Evolutionary conservation across 2,113 vertebrate species (phyloP).

Genomic region (Entosphenus tridentatus): DNA sequence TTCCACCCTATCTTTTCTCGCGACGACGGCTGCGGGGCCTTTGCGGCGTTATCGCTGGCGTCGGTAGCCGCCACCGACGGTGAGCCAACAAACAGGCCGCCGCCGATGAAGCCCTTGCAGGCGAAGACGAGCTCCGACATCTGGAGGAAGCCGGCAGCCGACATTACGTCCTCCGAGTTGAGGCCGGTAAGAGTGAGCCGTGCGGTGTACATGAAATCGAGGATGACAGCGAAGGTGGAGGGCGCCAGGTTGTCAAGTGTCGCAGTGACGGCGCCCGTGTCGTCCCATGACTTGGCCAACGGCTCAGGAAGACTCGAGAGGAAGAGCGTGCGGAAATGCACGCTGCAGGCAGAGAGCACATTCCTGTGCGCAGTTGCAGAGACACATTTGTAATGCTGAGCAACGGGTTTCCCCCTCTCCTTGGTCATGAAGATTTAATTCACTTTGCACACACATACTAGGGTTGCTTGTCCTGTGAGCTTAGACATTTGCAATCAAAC

Average conservation of each 20-base stretch:
- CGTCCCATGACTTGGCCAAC: slow-evolving; percentile 30
- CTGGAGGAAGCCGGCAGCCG: slow-evolving; percentile 69
- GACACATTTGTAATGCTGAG: no score
- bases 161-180: slow-evolving; percentile 67
- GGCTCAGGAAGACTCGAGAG: slow-evolving; percentile 90
- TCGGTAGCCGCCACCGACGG: no score
- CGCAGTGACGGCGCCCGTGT: slow-evolving; percentile 33
- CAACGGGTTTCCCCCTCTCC: no score
- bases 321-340: slow-evolving; percentile 80
- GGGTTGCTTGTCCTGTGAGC: no score
- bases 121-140: slow-evolving; percentile 77
- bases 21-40: no score
- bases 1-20: no score
- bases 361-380: slow-evolving; percentile 59
- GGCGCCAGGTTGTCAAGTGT: slow-evolving; percentile 89
- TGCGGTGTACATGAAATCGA: slow-evolving; percentile 96
- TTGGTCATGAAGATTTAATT: no score
- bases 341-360: slow-evolving; percentile 72
- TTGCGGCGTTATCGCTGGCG: no score
- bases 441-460: no score
- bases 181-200: slow-evolving; percentile 53
- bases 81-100: neutral
- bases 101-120: slow-evolving; percentile 49
- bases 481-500: no score
- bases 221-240: slow-evolving; percentile 67